phyloP scores from a whole-genome alignment of 37 sponge, comb jelly and placozoan genomes.

The Geodia barretti region DNA sequence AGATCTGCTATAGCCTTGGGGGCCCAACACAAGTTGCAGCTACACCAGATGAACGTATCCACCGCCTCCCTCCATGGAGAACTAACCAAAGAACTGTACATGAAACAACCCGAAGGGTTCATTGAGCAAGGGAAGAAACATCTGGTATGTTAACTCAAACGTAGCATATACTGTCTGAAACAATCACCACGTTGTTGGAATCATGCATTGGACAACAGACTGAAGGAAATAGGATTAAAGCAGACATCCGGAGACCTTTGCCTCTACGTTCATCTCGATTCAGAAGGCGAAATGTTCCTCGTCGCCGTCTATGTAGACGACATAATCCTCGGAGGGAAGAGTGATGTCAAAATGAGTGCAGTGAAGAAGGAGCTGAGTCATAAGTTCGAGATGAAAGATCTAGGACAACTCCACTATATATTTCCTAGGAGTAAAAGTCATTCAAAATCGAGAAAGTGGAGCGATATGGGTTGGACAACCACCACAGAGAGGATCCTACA shows the following conservation, averaged over 20 bases:
- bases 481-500: conserved; percentile 28
- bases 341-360: conserved; percentile 8
- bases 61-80: conserved; percentile 31
- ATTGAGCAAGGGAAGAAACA: neutral
- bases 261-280: neutral
- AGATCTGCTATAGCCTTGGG: conserved; percentile 15
- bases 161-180: conserved; percentile 38
- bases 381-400: conserved; percentile 29
- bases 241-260: conserved; percentile 41
- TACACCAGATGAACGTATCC: conserved; percentile 25
- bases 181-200: conserved; percentile 45
- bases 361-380: conserved; percentile 18
- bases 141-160: neutral
- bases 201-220: conserved; percentile 16
- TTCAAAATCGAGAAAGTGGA: conserved; percentile 19
- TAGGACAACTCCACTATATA: conserved; percentile 27
- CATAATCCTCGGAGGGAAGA: conserved; percentile 33
- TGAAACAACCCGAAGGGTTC: conserved; percentile 12
- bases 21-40: conserved; percentile 15
- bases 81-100: conserved; percentile 18
- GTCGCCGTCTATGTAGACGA: conserved; percentile 20
- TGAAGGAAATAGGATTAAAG: conserved; percentile 42
- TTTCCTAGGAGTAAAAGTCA: conserved; percentile 37
- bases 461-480: conserved; percentile 46
- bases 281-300: conserved; percentile 1